Base-by-base conservation (phyloP, 1,140 invertebrate species). In the Scaptomyza hsui region DNA sequence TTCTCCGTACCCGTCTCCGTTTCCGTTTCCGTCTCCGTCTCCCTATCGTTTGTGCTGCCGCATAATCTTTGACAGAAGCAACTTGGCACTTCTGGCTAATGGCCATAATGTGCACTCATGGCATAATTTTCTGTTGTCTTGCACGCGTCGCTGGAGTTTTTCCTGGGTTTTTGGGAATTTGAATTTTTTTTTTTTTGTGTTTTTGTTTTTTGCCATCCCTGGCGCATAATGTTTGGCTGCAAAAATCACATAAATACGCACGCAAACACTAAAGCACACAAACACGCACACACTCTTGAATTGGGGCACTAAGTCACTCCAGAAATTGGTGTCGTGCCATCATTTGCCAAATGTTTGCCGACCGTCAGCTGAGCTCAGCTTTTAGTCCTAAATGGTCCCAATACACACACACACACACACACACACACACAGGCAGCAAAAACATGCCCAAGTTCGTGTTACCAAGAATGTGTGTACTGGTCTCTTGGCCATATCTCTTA, bases 31-130 rank as follows among this genome's bases (percentile, higher is more conserved):
- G 19, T 21, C 16, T 24, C 44, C 37, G 29, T 12, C 3, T 9
- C n/a, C n/a, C 9, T 59, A n/a, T 15, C 6, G 3, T 3, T 42
- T 57, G 39, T 57, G 53, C 39, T 57, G 39, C 53, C 42, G 26
- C 49, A 63, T 64, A 55, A 48, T 64, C 49, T 41, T n/a, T 21
- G 49, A 55, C 42, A 55, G 42, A 35, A 44, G 44, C 47, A 67
- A 68, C 41, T 48, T 72, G 70, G 70, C 64, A 69, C 64, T 73
- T 73, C 56, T 69, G 71, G 55, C 71, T 73, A 73, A 73, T 73
- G 71, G 71, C 71, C 47, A 73, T 69, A 69, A 73, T 73, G 64
- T 69, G 71, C 71, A 73, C 71, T 69, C 71, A 73, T 73, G 56
- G 56, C 71, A 73, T 69, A 55, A 73, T 73, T 73, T 69, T 45